These are phyloP conservation scores for Cremastinae sp. DNA, from an alignment of 2,888 invertebrate genomes.

Conservation along the genomic window DNA sequence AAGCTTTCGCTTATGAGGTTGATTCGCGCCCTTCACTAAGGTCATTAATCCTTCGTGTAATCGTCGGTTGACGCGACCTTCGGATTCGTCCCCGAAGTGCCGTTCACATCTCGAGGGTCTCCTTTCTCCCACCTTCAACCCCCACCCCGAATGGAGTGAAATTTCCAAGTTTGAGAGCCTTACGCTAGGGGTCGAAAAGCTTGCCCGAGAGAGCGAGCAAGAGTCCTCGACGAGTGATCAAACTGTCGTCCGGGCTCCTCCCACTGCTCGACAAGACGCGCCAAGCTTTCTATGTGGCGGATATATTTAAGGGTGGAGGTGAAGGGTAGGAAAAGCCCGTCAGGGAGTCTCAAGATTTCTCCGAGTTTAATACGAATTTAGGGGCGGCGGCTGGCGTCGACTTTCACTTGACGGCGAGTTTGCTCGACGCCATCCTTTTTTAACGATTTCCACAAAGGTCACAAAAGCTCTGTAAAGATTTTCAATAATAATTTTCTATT, in stretches of 20 bases:
- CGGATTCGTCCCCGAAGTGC: conserved; percentile 53
- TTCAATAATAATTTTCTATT: too few species aligned
- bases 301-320: conserved; percentile 58
- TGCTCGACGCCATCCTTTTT: too few species aligned
- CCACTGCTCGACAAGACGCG: conserved; percentile 59
- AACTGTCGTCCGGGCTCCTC: conserved; percentile 74
- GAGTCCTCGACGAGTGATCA: conserved; percentile 72
- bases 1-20: too few species aligned
- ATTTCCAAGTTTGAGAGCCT: conserved; percentile 28
- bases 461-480: too few species aligned
- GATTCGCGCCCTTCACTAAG: background rate
- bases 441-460: background rate
- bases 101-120: conserved; percentile 25
- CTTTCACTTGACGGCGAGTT: too few species aligned
- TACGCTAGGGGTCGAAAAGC: conserved; percentile 36
- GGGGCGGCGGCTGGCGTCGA: conserved; percentile 76
- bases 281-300: conserved; percentile 48
- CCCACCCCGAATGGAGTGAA: too few species aligned
- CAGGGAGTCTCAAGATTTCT: conserved; percentile 77
- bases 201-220: conserved; percentile 46
- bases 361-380: conserved; percentile 80
- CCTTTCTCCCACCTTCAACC: background rate
- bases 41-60: conserved; percentile 57
- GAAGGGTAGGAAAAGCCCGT: conserved; percentile 65
- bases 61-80: conserved; percentile 47